A percentile compares a stretch with the other conserved stretches of the same genome.
These are phyloP conservation scores for Ichneumoninae sp. DNA, from an alignment of 2,888 invertebrate genomes.

Conservation along the genomic window DNA sequence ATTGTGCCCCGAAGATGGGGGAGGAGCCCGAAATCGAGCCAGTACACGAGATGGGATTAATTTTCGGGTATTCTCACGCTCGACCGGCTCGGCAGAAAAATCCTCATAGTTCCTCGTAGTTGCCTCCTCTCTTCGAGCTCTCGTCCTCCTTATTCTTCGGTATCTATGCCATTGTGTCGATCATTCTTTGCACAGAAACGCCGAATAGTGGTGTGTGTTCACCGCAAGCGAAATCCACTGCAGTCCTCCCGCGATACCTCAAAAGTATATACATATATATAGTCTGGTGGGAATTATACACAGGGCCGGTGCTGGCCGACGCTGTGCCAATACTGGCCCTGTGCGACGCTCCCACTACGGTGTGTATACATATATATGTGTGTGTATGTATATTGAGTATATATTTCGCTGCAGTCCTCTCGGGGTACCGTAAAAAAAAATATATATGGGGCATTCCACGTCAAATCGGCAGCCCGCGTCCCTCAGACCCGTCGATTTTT, in stretches of 20 bases:
- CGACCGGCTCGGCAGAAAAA: conserved; percentile 32
- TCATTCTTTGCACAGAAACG: conserved; percentile 12
- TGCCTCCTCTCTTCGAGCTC: conserved; percentile 3
- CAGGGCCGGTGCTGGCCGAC: too few species aligned
- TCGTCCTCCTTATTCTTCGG: not conserved
- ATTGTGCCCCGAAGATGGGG: conserved; percentile 32
- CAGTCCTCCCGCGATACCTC: not conserved
- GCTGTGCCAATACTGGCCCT: too few species aligned
- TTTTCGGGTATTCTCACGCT: conserved; percentile 62
- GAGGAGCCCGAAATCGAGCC: not conserved
- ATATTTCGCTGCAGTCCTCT: too few species aligned
- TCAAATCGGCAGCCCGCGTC: too few species aligned
- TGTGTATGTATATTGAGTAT: too few species aligned
- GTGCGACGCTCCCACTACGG: too few species aligned
- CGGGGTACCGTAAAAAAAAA: too few species aligned
- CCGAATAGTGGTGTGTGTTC: not conserved
- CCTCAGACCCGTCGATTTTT: too few species aligned
- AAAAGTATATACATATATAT: not conserved
- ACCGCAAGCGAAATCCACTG: not conserved
- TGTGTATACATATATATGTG: not conserved
- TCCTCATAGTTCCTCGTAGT: not conserved
- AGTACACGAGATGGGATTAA: conserved; percentile 53
- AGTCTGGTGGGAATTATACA: too few species aligned
- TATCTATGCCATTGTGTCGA: conserved; percentile 4
- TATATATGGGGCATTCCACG: too few species aligned